These are phyloP conservation scores for Cotesia vestalis DNA, from an alignment of 1,140 invertebrate genomes.

Conservation along the genomic window DNA sequence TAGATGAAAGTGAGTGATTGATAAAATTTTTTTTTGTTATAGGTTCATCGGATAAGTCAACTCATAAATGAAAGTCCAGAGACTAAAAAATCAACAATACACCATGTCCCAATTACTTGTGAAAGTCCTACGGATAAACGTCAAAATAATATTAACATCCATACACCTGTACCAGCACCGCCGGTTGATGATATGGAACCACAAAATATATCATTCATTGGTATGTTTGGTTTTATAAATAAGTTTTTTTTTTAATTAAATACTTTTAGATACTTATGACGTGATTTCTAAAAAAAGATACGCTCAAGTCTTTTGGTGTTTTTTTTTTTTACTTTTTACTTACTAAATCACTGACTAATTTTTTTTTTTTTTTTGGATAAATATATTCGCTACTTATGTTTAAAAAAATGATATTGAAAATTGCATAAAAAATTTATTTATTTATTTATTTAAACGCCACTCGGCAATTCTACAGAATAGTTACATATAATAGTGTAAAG, in stretches of 20 bases:
- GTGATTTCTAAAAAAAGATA: too few relatives aligned
- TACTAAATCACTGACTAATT: too few relatives aligned
- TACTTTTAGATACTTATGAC: neutral
- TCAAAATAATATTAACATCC: slow-evolving; percentile 62
- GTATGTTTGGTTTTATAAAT: slow-evolving; percentile 63
- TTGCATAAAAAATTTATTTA: too few relatives aligned
- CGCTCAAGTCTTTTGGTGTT: too few relatives aligned
- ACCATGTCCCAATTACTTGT: slow-evolving; percentile 58
- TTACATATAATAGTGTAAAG: too few relatives aligned
- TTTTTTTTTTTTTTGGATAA: too few relatives aligned
- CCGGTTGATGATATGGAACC: slow-evolving; percentile 86
- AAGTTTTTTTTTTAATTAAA: slow-evolving; percentile 8
- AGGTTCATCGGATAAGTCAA: slow-evolving; percentile 67
- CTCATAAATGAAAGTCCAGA: slow-evolving; percentile 63
- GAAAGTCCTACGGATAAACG: slow-evolving; percentile 61
- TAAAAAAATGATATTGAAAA: too few relatives aligned
- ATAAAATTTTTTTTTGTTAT: slow-evolving; percentile 21
- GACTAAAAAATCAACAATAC: slow-evolving; percentile 59
- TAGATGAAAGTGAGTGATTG: neutral
- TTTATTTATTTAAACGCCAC: too few relatives aligned
- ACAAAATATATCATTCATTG: slow-evolving; percentile 91
- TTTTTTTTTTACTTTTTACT: too few relatives aligned
- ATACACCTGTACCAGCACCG: slow-evolving; percentile 72
- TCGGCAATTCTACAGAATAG: too few relatives aligned
- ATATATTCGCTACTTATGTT: too few relatives aligned